Base-by-base conservation (phyloP, 2,888 invertebrate genomes). In the Xanthorhoe designata region DNA sequence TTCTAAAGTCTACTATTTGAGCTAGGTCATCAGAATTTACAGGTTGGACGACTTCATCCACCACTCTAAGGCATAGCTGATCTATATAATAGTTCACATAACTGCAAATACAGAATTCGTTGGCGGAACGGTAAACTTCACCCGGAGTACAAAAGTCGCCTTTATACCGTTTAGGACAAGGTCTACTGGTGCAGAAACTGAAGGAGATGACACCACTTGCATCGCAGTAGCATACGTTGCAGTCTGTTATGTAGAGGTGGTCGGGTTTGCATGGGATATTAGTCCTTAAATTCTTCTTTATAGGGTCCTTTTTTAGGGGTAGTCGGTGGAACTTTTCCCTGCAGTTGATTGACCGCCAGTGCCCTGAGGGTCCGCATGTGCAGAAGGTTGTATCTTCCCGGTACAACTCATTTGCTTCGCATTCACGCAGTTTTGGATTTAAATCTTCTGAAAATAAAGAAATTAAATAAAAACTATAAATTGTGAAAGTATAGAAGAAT, bases 141-240 rank as follows among this genome's bases (percentile, higher is more conserved):
- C 87, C 87, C 8, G 67, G 69, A 3, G 61, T 68, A 66, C 89
- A 90, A 2, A 10, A 6, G 10, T 85, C 82, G 0, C 76, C 74
- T 67, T 86, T 88, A 42, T 72, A 70, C 0, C 76, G 78, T 35
- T 61, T 24, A 0, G 19, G 47, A 55, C 89, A 90, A 8, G 10
- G 15, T 60, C 88, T 77, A 10, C 75, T 80, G 2, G 87, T 86
- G 65, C 89, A 90, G 0, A 67, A 67, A 0, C 59, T 56, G 0
- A 76, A 54, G 13, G 78, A 66, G 3, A 87, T 74, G 38, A 59
- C n/a, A 0, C 82, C 80, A 0, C 19, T 71, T 0, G 60, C 2
- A 2, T 74, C 67, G 42, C 89, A 90, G 8, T 66, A 59, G 56
- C 89, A 90, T 50, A 90, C 61, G 55, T 89, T 87, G 63, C 89